Evolutionary conservation across 2,113 vertebrate genomes (phyloP).

Genomic region (Thinocorus orbignyianus): DNA sequence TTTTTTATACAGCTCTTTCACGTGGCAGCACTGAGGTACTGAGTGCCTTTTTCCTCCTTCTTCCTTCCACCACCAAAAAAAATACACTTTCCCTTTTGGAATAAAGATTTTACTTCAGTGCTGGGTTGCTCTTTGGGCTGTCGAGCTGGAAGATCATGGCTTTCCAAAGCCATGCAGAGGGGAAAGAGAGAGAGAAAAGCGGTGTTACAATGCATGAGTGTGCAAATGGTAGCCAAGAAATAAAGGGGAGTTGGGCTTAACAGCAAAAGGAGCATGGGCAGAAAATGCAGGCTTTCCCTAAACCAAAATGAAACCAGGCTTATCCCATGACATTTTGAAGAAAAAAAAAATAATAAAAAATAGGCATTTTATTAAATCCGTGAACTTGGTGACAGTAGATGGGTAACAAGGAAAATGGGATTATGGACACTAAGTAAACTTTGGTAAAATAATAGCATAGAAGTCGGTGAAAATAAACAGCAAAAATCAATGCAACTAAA

Average conservation of each 20-base stretch:
- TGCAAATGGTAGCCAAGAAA: neutral
- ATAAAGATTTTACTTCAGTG: neutral
- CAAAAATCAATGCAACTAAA: neutral
- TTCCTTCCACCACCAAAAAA: neutral
- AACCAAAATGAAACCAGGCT: neutral
- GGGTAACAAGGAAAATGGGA: neutral
- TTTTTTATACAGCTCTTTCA: neutral
- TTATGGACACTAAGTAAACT: neutral
- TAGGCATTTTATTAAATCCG: neutral
- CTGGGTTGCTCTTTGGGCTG: neutral
- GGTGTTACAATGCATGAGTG: rapidly evolving
- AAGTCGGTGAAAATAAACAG: neutral
- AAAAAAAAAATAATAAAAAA: neutral
- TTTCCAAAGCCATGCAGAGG: neutral
- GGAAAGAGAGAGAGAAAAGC: neutral
- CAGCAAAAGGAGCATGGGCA: neutral
- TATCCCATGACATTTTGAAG: neutral
- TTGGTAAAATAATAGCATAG: neutral
- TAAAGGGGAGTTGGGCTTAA: neutral
- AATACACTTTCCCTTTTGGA: neutral
- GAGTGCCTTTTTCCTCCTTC: neutral
- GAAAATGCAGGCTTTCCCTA: neutral
- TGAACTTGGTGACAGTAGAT: neutral
- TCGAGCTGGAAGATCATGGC: neutral
- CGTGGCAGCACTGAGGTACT: neutral